phyloP scores from a whole-genome alignment of 2,797 vertebrate genomes.

The Microchirus variegatus region DNA sequence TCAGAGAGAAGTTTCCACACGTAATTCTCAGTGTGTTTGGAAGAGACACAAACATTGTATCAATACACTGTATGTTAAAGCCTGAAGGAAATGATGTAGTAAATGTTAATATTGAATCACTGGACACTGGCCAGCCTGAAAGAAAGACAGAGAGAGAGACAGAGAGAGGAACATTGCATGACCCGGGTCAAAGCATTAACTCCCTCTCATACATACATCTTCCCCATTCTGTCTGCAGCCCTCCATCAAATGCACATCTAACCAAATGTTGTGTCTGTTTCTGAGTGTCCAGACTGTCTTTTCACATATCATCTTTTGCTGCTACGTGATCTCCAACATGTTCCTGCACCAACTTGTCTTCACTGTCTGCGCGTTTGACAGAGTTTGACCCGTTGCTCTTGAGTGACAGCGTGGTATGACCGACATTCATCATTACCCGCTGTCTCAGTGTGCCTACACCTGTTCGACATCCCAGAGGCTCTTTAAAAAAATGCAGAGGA shows the following conservation, averaged over 20 bases:
- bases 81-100: too few species aligned
- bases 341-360: constrained; percentile 32
- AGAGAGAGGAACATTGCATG: too few species aligned
- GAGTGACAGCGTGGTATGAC: constrained; percentile 33
- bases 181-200: too few species aligned
- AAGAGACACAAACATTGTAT: too few species aligned
- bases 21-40: too few species aligned
- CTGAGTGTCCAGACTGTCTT: constrained; percentile 13
- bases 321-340: constrained; percentile 46
- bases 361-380: constrained; percentile 31
- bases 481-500: too few species aligned
- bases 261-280: constrained; percentile 5
- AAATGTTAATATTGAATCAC: too few species aligned
- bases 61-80: too few species aligned
- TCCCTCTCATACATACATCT: background rate
- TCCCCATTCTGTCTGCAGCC: background rate
- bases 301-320: constrained; percentile 50
- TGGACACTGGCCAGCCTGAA: too few species aligned
- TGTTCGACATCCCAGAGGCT: constrained; percentile 32
- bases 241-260: background rate
- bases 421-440: constrained; percentile 24
- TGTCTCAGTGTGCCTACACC: constrained; percentile 37
- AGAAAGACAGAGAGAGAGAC: too few species aligned
- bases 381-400: constrained; percentile 7
- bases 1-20: too few species aligned